Evolutionary conservation across 2,797 vertebrate genomes (phyloP).

Genomic region (Tarsius wallacei): DNA sequence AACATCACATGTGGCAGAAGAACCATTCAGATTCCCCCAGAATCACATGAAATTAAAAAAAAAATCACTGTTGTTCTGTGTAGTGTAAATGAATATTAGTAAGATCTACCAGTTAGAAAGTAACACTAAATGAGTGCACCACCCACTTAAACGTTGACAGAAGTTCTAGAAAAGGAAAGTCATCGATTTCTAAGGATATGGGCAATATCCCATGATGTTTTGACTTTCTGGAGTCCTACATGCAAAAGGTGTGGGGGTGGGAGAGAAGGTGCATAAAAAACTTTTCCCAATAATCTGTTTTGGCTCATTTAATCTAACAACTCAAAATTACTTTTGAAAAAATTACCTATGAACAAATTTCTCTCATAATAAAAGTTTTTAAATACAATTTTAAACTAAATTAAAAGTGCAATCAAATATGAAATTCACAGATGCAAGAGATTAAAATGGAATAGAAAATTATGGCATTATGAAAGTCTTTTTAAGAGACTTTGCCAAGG

Average conservation of each 20-base stretch:
- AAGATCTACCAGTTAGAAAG: constrained; percentile 6
- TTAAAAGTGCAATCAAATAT: constrained; percentile 61
- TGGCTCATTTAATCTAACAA: constrained; percentile 53
- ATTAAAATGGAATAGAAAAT: constrained; percentile 63
- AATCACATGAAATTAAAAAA: neutral
- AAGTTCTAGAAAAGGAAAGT: neutral
- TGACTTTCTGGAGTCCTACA: constrained; percentile 2
- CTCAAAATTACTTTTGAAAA: constrained; percentile 44
- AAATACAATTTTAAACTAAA: constrained; percentile 53
- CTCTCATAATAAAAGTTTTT: constrained; percentile 34
- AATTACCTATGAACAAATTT: constrained; percentile 15
- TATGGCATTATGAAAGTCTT: constrained; percentile 37
- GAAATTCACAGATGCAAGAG: constrained; percentile 12
- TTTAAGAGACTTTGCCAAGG: constrained; percentile 28
- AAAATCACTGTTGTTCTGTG: neutral
- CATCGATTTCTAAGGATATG: constrained; percentile 6
- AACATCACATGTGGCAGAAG: neutral
- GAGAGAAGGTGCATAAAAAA: neutral
- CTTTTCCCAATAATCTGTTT: neutral
- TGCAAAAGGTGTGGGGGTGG: neutral
- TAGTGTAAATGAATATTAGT: neutral
- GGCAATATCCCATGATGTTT: neutral
- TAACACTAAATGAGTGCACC: neutral
- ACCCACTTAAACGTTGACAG: neutral
- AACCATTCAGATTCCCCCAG: neutral